These are phyloP conservation scores for Rhagonycha lutea DNA, from an alignment of 2,888 invertebrate genomes.

Conservation along the genomic window DNA sequence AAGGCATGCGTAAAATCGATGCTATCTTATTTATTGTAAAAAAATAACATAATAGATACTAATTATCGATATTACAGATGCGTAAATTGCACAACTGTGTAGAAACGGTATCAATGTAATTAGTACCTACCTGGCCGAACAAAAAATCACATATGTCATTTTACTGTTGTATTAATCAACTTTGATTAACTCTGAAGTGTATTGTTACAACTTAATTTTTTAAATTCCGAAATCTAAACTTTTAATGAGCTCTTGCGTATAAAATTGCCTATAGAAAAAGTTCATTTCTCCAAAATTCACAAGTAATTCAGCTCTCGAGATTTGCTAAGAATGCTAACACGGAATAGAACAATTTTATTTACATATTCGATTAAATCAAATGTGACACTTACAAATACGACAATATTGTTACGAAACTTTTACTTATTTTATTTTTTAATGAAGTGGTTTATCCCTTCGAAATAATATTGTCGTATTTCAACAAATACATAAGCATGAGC, in stretches of 20 bases:
- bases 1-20: background rate
- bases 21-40: background rate
- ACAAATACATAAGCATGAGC: no score
- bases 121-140: background rate
- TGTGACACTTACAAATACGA: no score
- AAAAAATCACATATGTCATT: background rate
- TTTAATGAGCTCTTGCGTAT: background rate
- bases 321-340: no score
- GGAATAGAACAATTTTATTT: no score
- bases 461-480: no score
- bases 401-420: no score
- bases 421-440: no score
- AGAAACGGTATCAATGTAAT: background rate
- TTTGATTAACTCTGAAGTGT: background rate
- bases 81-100: background rate
- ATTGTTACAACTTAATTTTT: background rate
- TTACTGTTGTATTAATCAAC: background rate
- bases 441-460: no score
- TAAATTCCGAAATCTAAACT: background rate
- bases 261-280: no score
- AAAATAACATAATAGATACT: background rate
- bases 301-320: no score
- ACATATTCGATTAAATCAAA: no score
- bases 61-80: background rate
- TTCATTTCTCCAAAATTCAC: no score